Conservation (phyloP, 2,888 invertebrate species). For the Ramazzottius varieornatus region DNA sequence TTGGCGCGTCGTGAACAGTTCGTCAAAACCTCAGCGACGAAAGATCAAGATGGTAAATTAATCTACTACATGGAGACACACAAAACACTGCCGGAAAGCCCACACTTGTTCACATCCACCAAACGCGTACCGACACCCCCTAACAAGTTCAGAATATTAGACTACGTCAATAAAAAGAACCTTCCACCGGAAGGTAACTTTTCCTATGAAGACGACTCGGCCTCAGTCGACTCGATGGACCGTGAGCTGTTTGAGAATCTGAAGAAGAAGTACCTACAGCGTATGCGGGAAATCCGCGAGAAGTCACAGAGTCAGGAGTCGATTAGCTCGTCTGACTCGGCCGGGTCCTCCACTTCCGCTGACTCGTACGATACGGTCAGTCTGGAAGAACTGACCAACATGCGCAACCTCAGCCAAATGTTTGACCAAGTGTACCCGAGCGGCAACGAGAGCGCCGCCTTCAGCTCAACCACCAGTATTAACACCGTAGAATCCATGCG, state of each 20-base stretch:
- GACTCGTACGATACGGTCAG: conserved; percentile 7
- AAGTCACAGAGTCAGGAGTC: neutral
- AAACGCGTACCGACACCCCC: neutral
- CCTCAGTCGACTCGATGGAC: conserved; percentile 17
- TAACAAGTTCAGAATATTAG: neutral
- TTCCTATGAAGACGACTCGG: conserved; percentile 22
- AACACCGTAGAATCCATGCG: neutral
- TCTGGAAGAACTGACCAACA: conserved; percentile 4
- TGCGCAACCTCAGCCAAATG: conserved; percentile 9
- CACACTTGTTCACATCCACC: neutral
- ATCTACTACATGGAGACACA: conserved; percentile 4
- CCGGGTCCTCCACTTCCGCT: conserved; percentile 14
- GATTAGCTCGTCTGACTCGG: neutral
- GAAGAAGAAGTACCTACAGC: conserved; percentile 7
- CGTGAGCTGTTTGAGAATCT: conserved; percentile 13
- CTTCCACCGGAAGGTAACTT: conserved; percentile 14
- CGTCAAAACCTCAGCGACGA: neutral
- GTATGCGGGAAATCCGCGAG: neutral
- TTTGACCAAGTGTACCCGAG: conserved; percentile 8
- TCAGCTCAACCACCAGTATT: neutral
- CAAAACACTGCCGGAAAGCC: neutral
- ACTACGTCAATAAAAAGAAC: neutral
- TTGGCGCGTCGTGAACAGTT: neutral
- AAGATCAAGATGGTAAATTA: neutral
- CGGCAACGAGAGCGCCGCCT: conserved; percentile 2